Conservation (phyloP, 2,888 invertebrate species). For the Rhamphomyia laevipes region DNA sequence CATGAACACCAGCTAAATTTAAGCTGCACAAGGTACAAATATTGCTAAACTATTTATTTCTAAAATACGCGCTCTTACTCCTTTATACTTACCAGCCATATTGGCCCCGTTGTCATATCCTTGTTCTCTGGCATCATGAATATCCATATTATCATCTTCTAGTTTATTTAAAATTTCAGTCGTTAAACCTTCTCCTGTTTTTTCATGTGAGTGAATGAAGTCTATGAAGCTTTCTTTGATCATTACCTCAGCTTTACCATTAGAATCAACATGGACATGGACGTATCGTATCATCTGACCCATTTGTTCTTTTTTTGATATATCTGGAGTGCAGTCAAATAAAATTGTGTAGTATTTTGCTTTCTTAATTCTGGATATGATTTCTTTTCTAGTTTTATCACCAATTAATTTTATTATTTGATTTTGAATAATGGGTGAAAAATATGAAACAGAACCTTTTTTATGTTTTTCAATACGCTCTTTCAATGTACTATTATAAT, state of each 20-base stretch:
- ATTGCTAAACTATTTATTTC: background rate
- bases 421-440: background rate
- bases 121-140: background rate
- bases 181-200: background rate
- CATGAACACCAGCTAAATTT: background rate
- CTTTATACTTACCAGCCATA: background rate
- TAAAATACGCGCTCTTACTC: background rate
- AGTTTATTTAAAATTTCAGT: background rate
- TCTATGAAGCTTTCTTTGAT: background rate
- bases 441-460: background rate
- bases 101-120: background rate
- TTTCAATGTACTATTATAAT: background rate
- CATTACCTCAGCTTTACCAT: background rate
- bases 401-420: background rate
- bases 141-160: background rate
- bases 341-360: constrained; percentile 1
- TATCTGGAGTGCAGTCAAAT: background rate
- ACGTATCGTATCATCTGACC: background rate
- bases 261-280: background rate
- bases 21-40: background rate
- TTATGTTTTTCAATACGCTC: background rate
- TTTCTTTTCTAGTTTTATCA: background rate
- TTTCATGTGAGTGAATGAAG: background rate
- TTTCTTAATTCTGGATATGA: background rate
- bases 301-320: background rate